phyloP scores from a whole-genome alignment of 2,888 invertebrate species.

The Pterostichus niger region DNA sequence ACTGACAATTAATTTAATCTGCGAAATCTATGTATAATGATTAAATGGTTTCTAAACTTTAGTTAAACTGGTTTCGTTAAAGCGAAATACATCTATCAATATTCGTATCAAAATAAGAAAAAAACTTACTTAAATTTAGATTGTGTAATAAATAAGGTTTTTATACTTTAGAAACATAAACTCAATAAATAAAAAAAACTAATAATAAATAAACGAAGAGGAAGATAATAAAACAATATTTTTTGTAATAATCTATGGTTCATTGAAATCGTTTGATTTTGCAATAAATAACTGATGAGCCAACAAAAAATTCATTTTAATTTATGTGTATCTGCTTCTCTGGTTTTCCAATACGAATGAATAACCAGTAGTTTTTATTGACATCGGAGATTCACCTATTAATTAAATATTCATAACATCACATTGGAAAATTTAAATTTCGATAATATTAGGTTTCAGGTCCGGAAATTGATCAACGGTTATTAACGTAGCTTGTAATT shows the following conservation, averaged over 20 bases:
- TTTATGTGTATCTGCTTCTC: background rate
- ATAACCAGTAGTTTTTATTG: constrained; percentile 34
- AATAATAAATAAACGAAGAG: too few species aligned
- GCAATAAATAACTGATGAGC: background rate
- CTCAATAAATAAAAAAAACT: too few species aligned
- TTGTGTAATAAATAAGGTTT: too few species aligned
- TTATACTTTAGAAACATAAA: too few species aligned
- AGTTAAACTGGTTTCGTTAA: too few species aligned
- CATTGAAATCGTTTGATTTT: background rate
- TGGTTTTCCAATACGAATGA: background rate
- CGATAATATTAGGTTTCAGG: constrained; percentile 28
- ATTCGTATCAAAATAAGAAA: too few species aligned
- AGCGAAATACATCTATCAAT: too few species aligned
- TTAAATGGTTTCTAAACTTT: too few species aligned
- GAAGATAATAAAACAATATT: too few species aligned
- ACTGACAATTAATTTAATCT: too few species aligned
- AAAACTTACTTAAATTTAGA: too few species aligned
- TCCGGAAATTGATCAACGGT: constrained; percentile 31
- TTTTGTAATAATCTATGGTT: background rate
- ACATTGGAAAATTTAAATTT: constrained; percentile 27
- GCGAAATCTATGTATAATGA: too few species aligned
- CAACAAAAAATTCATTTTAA: constrained; percentile 28
- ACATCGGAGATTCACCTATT: constrained; percentile 29
- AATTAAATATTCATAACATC: constrained; percentile 34
- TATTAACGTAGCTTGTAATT: constrained; percentile 29